A percentile compares a stretch with the other conserved stretches of the same genome.
phyloP scores from a whole-genome alignment of 2,797 vertebrate genomes.

The Pangasius sanitwongsei region DNA sequence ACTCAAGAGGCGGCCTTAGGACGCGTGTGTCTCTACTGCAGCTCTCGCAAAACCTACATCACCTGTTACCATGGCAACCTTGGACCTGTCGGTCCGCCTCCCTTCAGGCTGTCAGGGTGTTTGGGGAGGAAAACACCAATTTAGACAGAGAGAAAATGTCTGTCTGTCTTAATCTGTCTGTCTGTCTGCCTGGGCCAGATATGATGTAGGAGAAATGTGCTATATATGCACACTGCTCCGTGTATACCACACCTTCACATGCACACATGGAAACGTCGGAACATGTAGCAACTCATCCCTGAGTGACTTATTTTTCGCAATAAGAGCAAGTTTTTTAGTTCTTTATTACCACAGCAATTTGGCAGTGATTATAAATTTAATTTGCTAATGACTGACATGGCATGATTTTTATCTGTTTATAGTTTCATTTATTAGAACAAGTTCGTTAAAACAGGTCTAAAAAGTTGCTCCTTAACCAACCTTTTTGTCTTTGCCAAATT shows the following conservation, averaged over 20 bases:
- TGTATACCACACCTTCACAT: background rate
- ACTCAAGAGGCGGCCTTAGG: slow-evolving; percentile 12
- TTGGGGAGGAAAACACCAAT: slow-evolving; percentile 47
- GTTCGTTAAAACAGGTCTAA: background rate
- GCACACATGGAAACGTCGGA: background rate
- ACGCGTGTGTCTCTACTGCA: background rate
- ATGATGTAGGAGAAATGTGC: background rate
- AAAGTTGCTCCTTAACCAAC: background rate
- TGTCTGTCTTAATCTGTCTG: slow-evolving; percentile 30
- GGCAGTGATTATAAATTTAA: background rate
- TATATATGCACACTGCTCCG: background rate
- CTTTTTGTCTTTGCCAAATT: background rate
- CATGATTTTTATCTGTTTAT: background rate
- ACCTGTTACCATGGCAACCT: slow-evolving; percentile 41
- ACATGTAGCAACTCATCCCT: background rate
- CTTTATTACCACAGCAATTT: background rate
- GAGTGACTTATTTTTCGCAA: background rate
- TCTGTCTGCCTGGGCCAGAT: background rate
- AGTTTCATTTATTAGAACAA: background rate
- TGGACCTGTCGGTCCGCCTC: slow-evolving; percentile 31
- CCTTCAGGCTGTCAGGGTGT: slow-evolving; percentile 43
- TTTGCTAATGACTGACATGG: background rate
- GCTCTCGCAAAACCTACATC: slow-evolving; percentile 16
- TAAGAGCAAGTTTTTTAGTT: background rate
- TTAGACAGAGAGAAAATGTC: slow-evolving; percentile 28